Percentiles rank a stretch among this genome's conserved stretches.
These are phyloP conservation scores for Sylvietta virens DNA, from an alignment of 2,113 vertebrate genomes.

Conservation along the genomic window DNA sequence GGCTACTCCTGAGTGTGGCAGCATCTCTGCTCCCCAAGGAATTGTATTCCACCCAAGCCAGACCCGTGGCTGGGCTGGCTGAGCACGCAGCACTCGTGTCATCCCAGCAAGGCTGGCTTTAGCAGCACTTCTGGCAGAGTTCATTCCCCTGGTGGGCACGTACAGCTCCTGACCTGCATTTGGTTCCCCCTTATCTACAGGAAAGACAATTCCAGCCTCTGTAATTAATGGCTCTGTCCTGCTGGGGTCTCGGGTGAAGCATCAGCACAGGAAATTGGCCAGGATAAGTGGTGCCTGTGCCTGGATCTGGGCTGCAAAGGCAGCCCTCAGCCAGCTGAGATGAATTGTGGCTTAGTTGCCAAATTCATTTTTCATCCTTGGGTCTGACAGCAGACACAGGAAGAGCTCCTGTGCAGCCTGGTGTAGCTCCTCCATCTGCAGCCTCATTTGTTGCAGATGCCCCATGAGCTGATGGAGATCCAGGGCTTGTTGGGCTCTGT, in stretches of 20 bases:
- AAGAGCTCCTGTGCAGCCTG: neutral
- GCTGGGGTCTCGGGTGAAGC: neutral
- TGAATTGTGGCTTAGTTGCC: neutral
- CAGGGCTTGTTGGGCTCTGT: neutral
- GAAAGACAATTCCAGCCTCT: constrained; percentile 7
- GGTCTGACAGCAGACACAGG: neutral
- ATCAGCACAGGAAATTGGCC: constrained; percentile 5
- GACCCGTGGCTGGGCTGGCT: neutral
- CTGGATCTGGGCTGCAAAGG: neutral
- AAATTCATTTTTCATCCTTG: neutral
- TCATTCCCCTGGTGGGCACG: neutral
- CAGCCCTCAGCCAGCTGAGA: neutral
- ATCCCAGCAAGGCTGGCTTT: neutral
- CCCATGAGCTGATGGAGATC: neutral
- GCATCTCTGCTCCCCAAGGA: neutral
- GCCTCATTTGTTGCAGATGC: neutral
- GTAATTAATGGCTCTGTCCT: constrained; percentile 13
- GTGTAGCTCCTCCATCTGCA: neutral
- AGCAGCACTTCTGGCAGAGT: neutral
- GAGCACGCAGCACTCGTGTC: neutral
- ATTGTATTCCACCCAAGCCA: neutral
- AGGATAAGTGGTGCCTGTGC: neutral
- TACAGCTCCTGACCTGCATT: neutral
- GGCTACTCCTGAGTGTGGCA: neutral
- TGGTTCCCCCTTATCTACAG: neutral